Evolutionary conservation across 2,888 invertebrate genomes (phyloP).

Genomic region (Drosophila maculinotata): DNA sequence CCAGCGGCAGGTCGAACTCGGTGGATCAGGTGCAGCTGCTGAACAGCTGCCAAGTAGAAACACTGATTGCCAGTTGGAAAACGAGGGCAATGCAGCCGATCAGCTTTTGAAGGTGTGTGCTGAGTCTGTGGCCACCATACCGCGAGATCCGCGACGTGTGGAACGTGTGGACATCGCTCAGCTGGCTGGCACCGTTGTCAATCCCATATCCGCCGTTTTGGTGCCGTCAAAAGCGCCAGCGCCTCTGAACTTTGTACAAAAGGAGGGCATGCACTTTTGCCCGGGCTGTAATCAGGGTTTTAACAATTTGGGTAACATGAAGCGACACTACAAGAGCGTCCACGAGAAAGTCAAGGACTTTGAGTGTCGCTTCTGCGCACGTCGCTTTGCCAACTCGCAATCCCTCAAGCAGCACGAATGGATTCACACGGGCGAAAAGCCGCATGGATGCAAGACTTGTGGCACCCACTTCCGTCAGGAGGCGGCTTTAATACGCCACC

Average conservation of each 20-base stretch:
- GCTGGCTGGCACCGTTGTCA: conserved; percentile 80
- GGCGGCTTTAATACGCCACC: conserved; percentile 82
- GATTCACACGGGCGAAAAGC: conserved; percentile 84
- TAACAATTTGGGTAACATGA: conserved; percentile 83
- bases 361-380: conserved; percentile 81
- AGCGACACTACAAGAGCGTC: conserved; percentile 82
- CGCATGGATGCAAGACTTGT: conserved; percentile 79
- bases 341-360: conserved; percentile 84
- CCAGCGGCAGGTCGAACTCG: conserved; percentile 72
- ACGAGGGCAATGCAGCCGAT: conserved; percentile 66
- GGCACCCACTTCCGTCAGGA: conserved; percentile 82
- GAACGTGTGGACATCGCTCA: conserved; percentile 80
- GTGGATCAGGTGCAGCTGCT: not conserved
- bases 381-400: conserved; percentile 83
- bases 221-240: conserved; percentile 60
- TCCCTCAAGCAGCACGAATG: conserved; percentile 84
- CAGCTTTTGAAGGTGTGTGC: conserved; percentile 80
- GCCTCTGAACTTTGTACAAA: conserved; percentile 77
- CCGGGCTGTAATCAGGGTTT: conserved; percentile 82
- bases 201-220: conserved; percentile 76
- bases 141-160: conserved; percentile 80
- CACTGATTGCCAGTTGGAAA: not conserved
- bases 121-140: conserved; percentile 80
- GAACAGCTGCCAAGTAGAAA: conserved; percentile 24
- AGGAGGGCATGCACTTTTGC: conserved; percentile 81